Evolutionary conservation across 2,113 vertebrate genomes (phyloP).

Genomic region (Zapus hudsonius): DNA sequence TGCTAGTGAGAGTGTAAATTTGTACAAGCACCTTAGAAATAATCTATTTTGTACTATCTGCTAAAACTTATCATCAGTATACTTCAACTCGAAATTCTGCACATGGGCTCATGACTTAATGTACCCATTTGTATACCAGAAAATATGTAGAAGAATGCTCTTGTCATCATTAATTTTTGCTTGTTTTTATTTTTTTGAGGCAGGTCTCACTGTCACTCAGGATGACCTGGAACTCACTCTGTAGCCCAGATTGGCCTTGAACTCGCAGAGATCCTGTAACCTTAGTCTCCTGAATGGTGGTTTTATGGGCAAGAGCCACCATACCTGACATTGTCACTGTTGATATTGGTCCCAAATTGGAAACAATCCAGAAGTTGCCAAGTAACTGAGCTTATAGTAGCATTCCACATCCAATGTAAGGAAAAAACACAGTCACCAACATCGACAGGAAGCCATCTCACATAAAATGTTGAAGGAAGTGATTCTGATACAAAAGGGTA

Average conservation of each 20-base stretch:
- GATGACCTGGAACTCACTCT: too few relatives aligned
- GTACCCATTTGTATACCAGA: background rate
- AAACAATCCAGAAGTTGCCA: slow-evolving; percentile 28
- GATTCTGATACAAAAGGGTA: slow-evolving; percentile 14
- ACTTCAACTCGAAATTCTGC: slow-evolving; percentile 33
- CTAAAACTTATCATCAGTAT: background rate
- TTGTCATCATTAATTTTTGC: background rate
- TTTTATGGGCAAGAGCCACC: too few relatives aligned
- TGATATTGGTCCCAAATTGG: slow-evolving; percentile 18
- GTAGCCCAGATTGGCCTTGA: too few relatives aligned
- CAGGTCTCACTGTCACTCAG: too few relatives aligned
- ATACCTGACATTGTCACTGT: background rate
- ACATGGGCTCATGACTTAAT: slow-evolving; percentile 29
- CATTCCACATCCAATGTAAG: background rate
- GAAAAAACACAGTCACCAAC: background rate
- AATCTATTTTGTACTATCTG: background rate
- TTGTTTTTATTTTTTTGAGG: too few relatives aligned
- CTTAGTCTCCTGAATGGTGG: too few relatives aligned
- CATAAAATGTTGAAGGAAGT: slow-evolving; percentile 7
- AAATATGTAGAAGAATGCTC: slow-evolving; percentile 33
- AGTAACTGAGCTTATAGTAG: background rate
- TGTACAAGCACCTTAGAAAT: background rate
- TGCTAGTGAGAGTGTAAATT: background rate
- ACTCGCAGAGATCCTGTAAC: too few relatives aligned
- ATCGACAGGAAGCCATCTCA: background rate